A percentile compares a stretch with the other conserved stretches of the same genome.
Evolutionary conservation across 1,140 invertebrate genomes (phyloP).

Genomic region (Zaprionus gabonicus): DNA sequence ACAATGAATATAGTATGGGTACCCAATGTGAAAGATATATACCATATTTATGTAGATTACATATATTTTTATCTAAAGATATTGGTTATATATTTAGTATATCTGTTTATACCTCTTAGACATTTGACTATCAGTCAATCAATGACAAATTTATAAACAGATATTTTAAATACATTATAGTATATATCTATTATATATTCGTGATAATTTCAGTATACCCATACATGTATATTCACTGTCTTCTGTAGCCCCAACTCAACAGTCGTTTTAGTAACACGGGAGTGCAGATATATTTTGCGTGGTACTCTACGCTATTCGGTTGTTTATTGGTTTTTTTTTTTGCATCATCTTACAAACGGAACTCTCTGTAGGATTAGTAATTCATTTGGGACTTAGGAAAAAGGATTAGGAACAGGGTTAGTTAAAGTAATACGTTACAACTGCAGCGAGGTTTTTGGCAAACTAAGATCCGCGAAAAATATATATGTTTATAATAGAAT

Average conservation of each 20-base stretch:
- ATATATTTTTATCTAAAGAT: no score
- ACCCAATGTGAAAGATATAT: neutral
- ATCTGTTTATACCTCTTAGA: no score
- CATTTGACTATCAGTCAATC: neutral
- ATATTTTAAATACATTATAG: neutral
- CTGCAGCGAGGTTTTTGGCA: neutral
- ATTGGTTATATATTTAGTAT: neutral
- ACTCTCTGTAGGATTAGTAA: constrained; percentile 20
- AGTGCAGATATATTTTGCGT: constrained; percentile 38
- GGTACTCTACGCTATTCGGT: constrained; percentile 27
- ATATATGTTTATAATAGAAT: neutral
- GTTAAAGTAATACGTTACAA: neutral
- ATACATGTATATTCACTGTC: neutral
- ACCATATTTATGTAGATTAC: neutral
- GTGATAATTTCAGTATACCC: neutral
- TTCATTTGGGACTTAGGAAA: constrained; percentile 5
- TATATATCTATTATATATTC: neutral
- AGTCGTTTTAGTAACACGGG: constrained; percentile 44
- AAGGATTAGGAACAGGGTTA: neutral
- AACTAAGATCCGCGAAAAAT: neutral
- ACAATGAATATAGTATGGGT: neutral
- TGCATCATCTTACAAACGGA: constrained; percentile 10
- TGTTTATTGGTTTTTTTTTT: constrained; percentile 2
- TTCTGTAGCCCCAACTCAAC: constrained; percentile 19
- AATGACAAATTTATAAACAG: neutral